phyloP scores from a whole-genome alignment of 2,888 invertebrate species.

The Lasiommata megera region DNA sequence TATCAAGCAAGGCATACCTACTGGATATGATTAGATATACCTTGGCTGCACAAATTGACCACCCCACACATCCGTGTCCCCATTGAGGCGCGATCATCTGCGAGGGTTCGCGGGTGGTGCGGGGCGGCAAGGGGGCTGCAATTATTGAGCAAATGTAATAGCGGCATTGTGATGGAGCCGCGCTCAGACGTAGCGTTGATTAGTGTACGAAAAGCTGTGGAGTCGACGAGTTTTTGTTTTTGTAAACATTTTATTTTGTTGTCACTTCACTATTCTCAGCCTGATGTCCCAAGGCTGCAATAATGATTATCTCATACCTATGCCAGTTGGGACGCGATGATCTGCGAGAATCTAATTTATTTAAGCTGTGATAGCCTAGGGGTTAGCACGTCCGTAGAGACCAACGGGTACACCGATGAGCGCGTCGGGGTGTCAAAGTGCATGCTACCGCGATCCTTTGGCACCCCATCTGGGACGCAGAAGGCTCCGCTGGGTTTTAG shows the following conservation, averaged over 20 bases:
- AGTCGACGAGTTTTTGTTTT: conserved; percentile 36
- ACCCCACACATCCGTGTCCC: conserved; percentile 31
- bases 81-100: conserved; percentile 41
- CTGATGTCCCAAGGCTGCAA: too few species aligned
- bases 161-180: conserved; percentile 74
- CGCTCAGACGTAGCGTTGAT: conserved; percentile 70
- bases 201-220: conserved; percentile 53
- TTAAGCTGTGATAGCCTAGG: too few species aligned
- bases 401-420: too few species aligned
- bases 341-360: too few species aligned
- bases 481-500: too few species aligned
- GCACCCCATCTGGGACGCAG: too few species aligned
- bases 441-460: too few species aligned
- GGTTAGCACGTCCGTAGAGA: too few species aligned
- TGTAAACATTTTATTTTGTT: neutral
- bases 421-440: too few species aligned
- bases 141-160: conserved; percentile 80
- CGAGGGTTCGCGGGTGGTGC: conserved; percentile 2
- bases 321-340: too few species aligned
- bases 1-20: neutral
- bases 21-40: conserved; percentile 27
- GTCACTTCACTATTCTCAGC: too few species aligned
- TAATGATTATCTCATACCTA: too few species aligned
- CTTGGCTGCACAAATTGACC: conserved; percentile 37
- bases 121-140: conserved; percentile 51